A percentile compares a stretch with the other conserved stretches of the same genome.
Conservation (phyloP, 2,888 invertebrate genomes). For the Hirudinaria manillensis region DNA sequence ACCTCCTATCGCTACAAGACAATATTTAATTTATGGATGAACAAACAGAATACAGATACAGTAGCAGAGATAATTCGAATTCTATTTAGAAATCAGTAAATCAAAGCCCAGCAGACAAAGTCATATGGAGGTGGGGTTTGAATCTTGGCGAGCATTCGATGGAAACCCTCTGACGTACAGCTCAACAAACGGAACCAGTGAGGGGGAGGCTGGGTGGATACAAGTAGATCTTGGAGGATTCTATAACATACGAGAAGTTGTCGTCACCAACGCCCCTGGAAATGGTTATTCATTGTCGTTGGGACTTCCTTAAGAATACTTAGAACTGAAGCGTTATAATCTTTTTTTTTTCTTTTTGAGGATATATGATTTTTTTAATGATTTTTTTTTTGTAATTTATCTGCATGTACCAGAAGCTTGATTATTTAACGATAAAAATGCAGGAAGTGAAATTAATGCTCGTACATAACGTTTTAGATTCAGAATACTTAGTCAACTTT, state of each 20-base stretch:
- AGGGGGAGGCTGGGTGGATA: background rate
- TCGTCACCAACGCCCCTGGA: background rate
- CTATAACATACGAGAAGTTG: background rate
- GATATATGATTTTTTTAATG: too few species aligned
- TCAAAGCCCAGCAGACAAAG: background rate
- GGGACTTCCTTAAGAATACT: background rate
- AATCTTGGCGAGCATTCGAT: background rate
- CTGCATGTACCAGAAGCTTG: too few species aligned
- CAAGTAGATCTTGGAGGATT: conserved; percentile 14
- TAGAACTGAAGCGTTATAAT: background rate
- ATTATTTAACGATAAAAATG: background rate
- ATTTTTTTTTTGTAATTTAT: too few species aligned
- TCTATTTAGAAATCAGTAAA: conserved; percentile 3
- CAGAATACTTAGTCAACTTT: conserved; percentile 10
- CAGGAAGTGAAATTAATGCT: background rate
- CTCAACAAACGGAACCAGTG: background rate
- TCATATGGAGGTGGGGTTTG: background rate
- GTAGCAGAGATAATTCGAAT: too few species aligned
- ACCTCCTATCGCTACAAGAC: too few species aligned
- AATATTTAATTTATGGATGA: too few species aligned
- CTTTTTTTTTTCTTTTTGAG: too few species aligned
- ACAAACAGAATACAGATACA: too few species aligned
- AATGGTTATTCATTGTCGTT: background rate
- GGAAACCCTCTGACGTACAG: conserved; percentile 3
- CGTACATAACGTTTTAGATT: background rate